phyloP scores from a whole-genome alignment of 2,797 vertebrate species.

The Bryconaethiops microstoma region DNA sequence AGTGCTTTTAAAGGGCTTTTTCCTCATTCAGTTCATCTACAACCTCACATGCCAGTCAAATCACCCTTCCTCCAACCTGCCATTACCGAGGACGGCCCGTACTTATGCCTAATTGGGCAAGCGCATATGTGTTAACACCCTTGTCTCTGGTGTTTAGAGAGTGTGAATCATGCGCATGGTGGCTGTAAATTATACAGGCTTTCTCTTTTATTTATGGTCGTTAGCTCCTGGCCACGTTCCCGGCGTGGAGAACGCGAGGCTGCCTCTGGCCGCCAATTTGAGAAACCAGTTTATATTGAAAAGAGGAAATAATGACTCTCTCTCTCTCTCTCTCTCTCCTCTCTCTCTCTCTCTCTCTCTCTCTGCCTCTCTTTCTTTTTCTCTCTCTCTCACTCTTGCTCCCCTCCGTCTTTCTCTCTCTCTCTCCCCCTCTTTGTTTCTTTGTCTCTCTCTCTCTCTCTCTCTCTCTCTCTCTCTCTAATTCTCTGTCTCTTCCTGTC shows the following conservation, averaged over 20 bases:
- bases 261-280: conserved; percentile 26
- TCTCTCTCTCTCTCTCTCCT: background rate
- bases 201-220: conserved; percentile 51
- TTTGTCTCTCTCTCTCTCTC: background rate
- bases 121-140: conserved; percentile 48
- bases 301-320: conserved; percentile 2
- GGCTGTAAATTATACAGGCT: conserved; percentile 41
- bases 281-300: conserved; percentile 23
- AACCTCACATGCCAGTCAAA: conserved; percentile 1
- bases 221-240: conserved; percentile 50
- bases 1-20: conserved; percentile 11
- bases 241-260: conserved; percentile 11
- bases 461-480: no score
- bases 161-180: conserved; percentile 44
- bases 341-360: background rate
- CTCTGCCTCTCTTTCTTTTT: background rate
- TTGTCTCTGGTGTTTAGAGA: conserved; percentile 50
- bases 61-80: conserved; percentile 5
- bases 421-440: background rate
- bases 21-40: conserved; percentile 13
- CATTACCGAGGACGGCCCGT: conserved; percentile 3
- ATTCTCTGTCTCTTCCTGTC: no score
- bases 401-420: background rate
- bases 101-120: conserved; percentile 43
- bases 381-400: background rate